Base-by-base conservation (phyloP, 2,888 invertebrate genomes). In the Erynnis tages region DNA sequence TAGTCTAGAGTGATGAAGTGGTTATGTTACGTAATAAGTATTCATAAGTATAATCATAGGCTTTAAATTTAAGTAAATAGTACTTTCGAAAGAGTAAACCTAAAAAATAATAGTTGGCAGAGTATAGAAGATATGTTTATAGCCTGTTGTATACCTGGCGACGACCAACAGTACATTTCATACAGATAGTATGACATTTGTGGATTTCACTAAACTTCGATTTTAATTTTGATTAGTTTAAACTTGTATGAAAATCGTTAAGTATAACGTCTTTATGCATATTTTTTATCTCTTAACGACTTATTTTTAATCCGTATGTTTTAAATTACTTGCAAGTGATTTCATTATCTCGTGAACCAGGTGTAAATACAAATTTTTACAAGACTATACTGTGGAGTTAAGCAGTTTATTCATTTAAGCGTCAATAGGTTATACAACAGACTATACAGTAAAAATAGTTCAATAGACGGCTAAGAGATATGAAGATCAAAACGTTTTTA, bases 11-110 rank as follows among this genome's bases (percentile, higher is more conserved):
- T 44, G 29, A 30, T 27, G 21, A 19, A 44, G 43, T 43, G 34
- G 30, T 16, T 30, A 29, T 11, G 30, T 43, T 30, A 34, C n/a
- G 4, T 35, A 32, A 23, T 34, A 40, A 40, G n/a, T 46, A 48
- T 48, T 40, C 48, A 40, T 49, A 40, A 49, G 32, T 49, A 40
- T 40, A n/a, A 23, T 32, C 32, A 23, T 40, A 48, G 40, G 48
- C 48, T 16, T 48, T 29, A 40, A 10, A 38, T 32, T 4, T 27
- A 19, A 46, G 38, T 47, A 38, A 29, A 37, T 30, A 38, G 38
- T 48, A 32, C 1, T 14, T 8, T 29, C 4, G 7, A 32, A 40
- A 25, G 27, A 27, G 35, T 46, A n/a, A 19, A 46, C 11, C 4
- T 16, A 29, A 37, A 27, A 46, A 17, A 0, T 37, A 25, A 16